Evolutionary conservation across 2,888 invertebrate genomes (phyloP).

Genomic region (Atethmia centrago): DNA sequence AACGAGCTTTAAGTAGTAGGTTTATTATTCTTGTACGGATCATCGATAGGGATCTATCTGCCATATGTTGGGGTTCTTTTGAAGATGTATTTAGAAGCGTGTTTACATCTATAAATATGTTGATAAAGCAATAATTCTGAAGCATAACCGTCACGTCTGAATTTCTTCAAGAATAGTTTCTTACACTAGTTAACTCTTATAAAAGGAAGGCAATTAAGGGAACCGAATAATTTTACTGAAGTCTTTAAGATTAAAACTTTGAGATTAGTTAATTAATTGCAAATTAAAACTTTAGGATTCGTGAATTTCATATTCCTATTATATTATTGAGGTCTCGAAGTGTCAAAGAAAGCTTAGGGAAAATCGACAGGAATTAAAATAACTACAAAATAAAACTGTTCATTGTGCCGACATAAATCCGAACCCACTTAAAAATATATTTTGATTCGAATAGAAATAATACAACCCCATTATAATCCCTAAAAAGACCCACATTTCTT

Average conservation of each 20-base stretch:
- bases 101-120: slow-evolving; percentile 40
- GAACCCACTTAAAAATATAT: slow-evolving; percentile 46
- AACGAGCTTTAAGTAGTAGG: slow-evolving; percentile 40
- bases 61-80: slow-evolving; percentile 58
- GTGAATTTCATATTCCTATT: slow-evolving; percentile 3
- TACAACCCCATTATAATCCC: slow-evolving; percentile 46
- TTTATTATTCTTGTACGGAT: slow-evolving; percentile 49
- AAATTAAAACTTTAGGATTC: slow-evolving; percentile 14
- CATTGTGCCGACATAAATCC: slow-evolving; percentile 26
- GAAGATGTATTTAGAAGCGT: slow-evolving; percentile 52
- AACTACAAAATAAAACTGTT: slow-evolving; percentile 19
- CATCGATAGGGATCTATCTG: slow-evolving; percentile 54
- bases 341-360: slow-evolving; percentile 1
- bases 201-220: neutral
- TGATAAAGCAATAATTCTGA: slow-evolving; percentile 33
- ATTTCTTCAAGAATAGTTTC: neutral
- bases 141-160: neutral
- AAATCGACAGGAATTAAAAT: slow-evolving; percentile 1
- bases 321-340: too few species aligned
- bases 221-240: neutral
- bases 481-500: slow-evolving; percentile 57
- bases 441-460: slow-evolving; percentile 43
- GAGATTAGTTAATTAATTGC: neutral
- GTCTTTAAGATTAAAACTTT: slow-evolving; percentile 11
- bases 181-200: neutral